A percentile compares a stretch with the other conserved stretches of the same genome.
phyloP scores from a whole-genome alignment of 2,113 vertebrate species.

The Chionodraco myersi region DNA sequence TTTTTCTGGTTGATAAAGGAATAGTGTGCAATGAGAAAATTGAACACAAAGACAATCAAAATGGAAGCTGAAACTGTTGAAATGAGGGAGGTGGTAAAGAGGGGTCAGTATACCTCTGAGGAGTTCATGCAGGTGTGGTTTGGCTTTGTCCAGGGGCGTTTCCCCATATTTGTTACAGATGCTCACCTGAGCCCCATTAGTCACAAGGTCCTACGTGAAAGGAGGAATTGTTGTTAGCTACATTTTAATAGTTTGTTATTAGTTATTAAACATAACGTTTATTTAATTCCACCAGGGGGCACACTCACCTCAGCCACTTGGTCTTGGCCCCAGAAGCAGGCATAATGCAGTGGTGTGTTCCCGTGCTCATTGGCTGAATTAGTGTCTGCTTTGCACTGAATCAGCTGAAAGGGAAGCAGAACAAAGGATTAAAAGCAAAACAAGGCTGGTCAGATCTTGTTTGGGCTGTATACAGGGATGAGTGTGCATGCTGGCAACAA shows the following conservation, averaged over 20 bases:
- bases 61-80: not conserved
- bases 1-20: slow-evolving; percentile 83
- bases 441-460: slow-evolving; percentile 52
- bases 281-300: slow-evolving; percentile 63
- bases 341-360: slow-evolving; percentile 96
- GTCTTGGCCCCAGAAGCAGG: slow-evolving; percentile 98
- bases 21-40: slow-evolving; percentile 1
- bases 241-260: not conserved
- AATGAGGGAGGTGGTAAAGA: not conserved
- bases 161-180: slow-evolving; percentile 97
- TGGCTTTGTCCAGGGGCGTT: slow-evolving; percentile 94
- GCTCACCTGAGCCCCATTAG: slow-evolving; percentile 90
- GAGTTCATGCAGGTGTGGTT: slow-evolving; percentile 88
- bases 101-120: slow-evolving; percentile 85
- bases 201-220: slow-evolving; percentile 89
- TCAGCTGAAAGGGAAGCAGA: slow-evolving; percentile 82
- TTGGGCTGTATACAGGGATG: slow-evolving; percentile 63
- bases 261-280: not conserved
- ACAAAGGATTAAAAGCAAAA: slow-evolving; percentile 47
- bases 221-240: not conserved
- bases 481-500: slow-evolving; percentile 31
- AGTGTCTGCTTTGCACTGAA: slow-evolving; percentile 97
- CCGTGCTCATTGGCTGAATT: slow-evolving; percentile 96
- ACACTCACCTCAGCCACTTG: slow-evolving; percentile 92
- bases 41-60: not conserved